A percentile compares a stretch with the other conserved stretches of the same genome.
These are phyloP conservation scores for Acrocephalus scirpaceus DNA, from an alignment of 2,797 vertebrate genomes.

Conservation along the genomic window DNA sequence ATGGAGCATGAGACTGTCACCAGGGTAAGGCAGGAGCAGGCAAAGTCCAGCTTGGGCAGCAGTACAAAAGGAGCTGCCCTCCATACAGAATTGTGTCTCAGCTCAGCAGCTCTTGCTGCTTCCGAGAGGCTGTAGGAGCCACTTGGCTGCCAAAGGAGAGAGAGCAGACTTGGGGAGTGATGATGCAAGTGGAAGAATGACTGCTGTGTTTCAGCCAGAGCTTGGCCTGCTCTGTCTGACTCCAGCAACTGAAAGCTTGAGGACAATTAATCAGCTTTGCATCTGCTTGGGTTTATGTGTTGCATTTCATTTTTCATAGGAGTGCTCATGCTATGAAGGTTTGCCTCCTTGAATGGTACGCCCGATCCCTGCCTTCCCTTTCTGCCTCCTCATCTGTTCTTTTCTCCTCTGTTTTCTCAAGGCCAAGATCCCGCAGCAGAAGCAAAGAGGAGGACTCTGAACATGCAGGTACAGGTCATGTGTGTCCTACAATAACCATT, in stretches of 20 bases:
- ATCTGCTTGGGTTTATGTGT: background rate
- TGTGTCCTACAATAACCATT: too few species aligned
- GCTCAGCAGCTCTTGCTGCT: background rate
- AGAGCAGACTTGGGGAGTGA: background rate
- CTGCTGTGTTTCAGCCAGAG: background rate
- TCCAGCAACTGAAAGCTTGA: background rate
- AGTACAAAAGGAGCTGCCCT: background rate
- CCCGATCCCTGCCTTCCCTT: too few species aligned
- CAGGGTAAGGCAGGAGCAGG: background rate
- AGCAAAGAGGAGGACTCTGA: background rate
- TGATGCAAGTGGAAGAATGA: background rate
- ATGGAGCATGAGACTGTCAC: background rate
- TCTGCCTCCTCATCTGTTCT: too few species aligned
- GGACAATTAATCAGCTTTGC: background rate
- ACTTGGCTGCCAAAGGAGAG: background rate
- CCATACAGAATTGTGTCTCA: background rate
- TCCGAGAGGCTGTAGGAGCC: background rate
- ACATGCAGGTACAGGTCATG: background rate
- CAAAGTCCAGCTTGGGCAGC: background rate
- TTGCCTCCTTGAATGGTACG: too few species aligned
- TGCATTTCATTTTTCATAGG: background rate
- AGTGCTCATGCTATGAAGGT: background rate
- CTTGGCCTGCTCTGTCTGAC: background rate
- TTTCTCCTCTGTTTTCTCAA: conserved; percentile 24
- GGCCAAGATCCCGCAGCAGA: background rate